Evolutionary conservation across 1,140 invertebrate species (phyloP), one percentile per base, ranked within the genome.

Genomic region (Drosophila parvula): DNA sequence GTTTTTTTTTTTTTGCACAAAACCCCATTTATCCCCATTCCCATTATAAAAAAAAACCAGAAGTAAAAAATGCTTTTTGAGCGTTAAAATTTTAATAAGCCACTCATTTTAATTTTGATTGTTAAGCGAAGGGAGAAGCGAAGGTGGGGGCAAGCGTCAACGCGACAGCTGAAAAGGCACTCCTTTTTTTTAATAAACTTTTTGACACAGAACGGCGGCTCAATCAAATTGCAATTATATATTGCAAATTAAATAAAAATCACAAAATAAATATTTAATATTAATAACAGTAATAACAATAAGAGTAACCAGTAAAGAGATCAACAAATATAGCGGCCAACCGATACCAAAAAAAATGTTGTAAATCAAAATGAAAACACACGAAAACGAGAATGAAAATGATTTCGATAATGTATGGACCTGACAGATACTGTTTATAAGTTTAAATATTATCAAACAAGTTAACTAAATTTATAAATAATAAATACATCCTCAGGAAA

Each of bases 71-170:
- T 71, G 67, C 68, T 71, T 71, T 71, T 88, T 65, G 83, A 90
- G 78, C 77, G 82, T 90, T 89, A 84, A 90, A 90, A 91, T 90
- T 90, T 90, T 90, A 90, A 90, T 90, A 91, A 90, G 83, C 68
- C 88, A 90, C 88, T 90, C 89, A 90, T 90, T 88, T 90, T 90
- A 90, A 90, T 90, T 90, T 90, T 90, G 80, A 88, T 88, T 90
- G 84, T 89, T 75, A 34, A 63, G 50, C 50, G 77, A 9, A 5
- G 40, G 11, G 34, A 27, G 9, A 10, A 38, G 14, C 32, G n/a
- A n/a, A 45, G 44, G 61, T 64, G 64, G 59, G 32, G 30, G 32
- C 43, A 43, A 12, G 8, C 12, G 34, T 1, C 45, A 32, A 36
- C 12, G 45, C 27, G 44, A 47, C 22, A 48, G 12, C 55, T 22